Evolutionary conservation across 2,888 invertebrate species (phyloP).

Genomic region (Aleiodes testaceus): DNA sequence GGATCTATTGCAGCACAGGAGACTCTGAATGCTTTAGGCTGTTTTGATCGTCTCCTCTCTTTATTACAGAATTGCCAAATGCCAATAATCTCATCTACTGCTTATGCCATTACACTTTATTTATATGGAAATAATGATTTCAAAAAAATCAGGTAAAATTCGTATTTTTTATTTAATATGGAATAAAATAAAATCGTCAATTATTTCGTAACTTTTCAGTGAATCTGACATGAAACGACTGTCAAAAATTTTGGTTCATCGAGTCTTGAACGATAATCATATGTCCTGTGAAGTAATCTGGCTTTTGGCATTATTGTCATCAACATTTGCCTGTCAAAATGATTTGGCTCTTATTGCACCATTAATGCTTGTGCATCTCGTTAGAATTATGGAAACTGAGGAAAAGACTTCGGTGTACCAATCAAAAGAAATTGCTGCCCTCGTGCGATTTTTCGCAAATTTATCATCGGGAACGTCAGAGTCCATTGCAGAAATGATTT

Average conservation of each 20-base stretch:
- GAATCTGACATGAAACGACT: constrained; percentile 57
- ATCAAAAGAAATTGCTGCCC: constrained; percentile 55
- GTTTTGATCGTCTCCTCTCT: constrained; percentile 58
- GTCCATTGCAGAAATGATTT: constrained; percentile 55
- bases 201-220: background rate
- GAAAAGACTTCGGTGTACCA: constrained; percentile 38
- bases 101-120: constrained; percentile 64
- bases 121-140: constrained; percentile 50
- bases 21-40: constrained; percentile 66
- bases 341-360: constrained; percentile 50
- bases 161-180: background rate
- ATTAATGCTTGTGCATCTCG: constrained; percentile 53
- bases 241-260: constrained; percentile 49
- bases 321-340: constrained; percentile 52
- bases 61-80: constrained; percentile 57
- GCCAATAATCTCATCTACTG: constrained; percentile 58
- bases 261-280: constrained; percentile 27
- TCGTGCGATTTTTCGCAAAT: constrained; percentile 65
- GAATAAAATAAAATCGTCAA: constrained; percentile 25
- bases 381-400: constrained; percentile 16
- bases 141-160: background rate
- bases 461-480: constrained; percentile 58
- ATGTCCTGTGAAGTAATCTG: constrained; percentile 56
- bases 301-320: constrained; percentile 66
- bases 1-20: constrained; percentile 62